A percentile compares a stretch with the other conserved stretches of the same genome.
phyloP scores from a whole-genome alignment of 2,113 vertebrate genomes.

The Poeciliopsis occidentalis region DNA sequence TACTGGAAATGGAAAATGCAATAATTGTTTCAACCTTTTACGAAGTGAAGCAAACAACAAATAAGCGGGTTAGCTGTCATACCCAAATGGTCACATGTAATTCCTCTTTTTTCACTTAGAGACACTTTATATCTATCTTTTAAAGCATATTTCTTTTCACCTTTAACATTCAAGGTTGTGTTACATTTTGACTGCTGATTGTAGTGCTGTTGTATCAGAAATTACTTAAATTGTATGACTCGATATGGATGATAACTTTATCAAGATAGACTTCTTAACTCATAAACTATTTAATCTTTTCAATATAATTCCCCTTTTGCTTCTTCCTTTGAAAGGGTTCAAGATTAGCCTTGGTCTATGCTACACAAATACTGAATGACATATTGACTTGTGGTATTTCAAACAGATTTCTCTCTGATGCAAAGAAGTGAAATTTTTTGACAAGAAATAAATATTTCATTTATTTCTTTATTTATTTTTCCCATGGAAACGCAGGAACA shows the following conservation, averaged over 20 bases:
- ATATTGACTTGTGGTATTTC: constrained; percentile 57
- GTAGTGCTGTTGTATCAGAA: not conserved
- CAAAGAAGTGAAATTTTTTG: constrained; percentile 35
- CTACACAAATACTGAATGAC: constrained; percentile 58
- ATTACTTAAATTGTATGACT: not conserved
- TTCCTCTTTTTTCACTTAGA: not conserved
- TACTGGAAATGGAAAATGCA: not conserved
- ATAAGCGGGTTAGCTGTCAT: not conserved
- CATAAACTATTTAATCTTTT: constrained; percentile 44
- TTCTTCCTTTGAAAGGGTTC: constrained; percentile 35
- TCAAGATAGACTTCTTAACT: constrained; percentile 16
- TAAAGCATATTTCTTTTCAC: not conserved
- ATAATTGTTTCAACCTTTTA: not conserved
- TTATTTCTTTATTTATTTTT: not conserved
- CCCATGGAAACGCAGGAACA: not conserved
- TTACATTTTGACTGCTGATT: not conserved
- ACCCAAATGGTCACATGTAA: not conserved
- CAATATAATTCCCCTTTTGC: constrained; percentile 28
- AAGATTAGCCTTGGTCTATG: constrained; percentile 45
- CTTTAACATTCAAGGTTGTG: not conserved
- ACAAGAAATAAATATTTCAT: constrained; percentile 7
- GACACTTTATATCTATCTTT: not conserved
- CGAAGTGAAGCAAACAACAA: not conserved
- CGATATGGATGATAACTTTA: constrained; percentile 24
- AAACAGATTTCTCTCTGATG: constrained; percentile 41